These are phyloP conservation scores for Sminthurinus signatus DNA, from an alignment of 1,140 invertebrate species.

Conservation along the genomic window DNA sequence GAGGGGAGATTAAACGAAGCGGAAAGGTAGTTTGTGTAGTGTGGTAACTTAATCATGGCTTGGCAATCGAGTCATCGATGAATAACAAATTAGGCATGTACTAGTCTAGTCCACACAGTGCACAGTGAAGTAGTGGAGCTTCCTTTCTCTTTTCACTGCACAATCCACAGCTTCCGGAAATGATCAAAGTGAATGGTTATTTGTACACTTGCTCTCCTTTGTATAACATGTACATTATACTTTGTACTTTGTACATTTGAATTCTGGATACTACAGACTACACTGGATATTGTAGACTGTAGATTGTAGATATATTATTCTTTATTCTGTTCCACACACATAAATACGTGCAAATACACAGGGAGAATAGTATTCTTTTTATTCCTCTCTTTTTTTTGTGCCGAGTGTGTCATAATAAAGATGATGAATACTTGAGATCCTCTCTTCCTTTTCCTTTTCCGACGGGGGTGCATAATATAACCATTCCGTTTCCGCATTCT, in stretches of 20 bases:
- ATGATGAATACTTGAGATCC: slow-evolving; percentile 32
- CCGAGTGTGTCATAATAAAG: slow-evolving; percentile 30
- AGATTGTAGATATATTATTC: no score
- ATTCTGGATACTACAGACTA: no score
- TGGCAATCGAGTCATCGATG: slow-evolving; percentile 22
- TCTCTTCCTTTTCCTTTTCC: slow-evolving; percentile 14
- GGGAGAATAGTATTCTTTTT: slow-evolving; percentile 14
- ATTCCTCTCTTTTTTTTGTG: not conserved
- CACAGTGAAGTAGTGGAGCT: no score
- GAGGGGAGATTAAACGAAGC: slow-evolving; percentile 11
- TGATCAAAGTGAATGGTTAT: slow-evolving; percentile 23
- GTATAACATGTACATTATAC: no score
- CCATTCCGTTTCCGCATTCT: slow-evolving; percentile 23
- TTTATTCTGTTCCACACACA: no score
- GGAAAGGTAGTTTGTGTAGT: slow-evolving; percentile 15
- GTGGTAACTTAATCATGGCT: slow-evolving; percentile 19
- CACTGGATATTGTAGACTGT: no score
- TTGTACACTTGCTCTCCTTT: no score
- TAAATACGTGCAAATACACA: no score
- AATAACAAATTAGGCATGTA: slow-evolving; percentile 34
- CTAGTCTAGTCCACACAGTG: slow-evolving; percentile 15
- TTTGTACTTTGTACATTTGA: no score
- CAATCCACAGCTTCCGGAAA: no score
- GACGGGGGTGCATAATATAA: slow-evolving; percentile 35
- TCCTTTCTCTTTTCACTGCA: no score